Percentiles rank a stretch among this genome's conserved stretches.
Conservation (phyloP, 2,797 vertebrate genomes). For the Melanotaenia parkinsoni region DNA sequence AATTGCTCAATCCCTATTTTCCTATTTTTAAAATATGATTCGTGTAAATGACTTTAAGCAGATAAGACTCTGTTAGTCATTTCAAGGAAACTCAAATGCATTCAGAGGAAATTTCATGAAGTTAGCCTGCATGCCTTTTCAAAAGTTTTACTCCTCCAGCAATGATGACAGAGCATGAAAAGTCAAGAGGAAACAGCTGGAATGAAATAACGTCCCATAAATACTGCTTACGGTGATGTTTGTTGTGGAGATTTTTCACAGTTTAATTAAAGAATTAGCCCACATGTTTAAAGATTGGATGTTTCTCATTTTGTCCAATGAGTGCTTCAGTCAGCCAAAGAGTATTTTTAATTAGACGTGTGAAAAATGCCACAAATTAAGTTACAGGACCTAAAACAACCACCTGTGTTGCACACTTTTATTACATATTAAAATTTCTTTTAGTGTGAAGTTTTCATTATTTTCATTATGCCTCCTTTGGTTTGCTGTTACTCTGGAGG, state of each 20-base stretch:
- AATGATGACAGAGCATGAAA: background rate
- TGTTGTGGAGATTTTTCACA: background rate
- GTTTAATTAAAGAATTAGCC: background rate
- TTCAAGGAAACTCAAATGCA: background rate
- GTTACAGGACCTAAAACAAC: background rate
- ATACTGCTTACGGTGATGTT: background rate
- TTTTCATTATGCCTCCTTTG: background rate
- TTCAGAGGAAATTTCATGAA: background rate
- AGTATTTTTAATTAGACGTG: background rate
- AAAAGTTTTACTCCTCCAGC: background rate
- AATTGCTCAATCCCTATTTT: background rate
- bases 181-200: background rate
- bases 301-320: background rate
- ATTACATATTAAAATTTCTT: background rate
- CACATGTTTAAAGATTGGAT: background rate
- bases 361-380: background rate
- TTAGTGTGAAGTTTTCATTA: background rate
- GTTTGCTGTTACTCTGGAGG: constrained; percentile 4
- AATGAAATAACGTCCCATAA: background rate
- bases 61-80: background rate
- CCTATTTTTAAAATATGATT: background rate
- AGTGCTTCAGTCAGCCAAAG: too few relatives aligned
- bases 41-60: background rate
- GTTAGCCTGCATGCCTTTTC: background rate
- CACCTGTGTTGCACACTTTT: too few relatives aligned